Evolutionary conservation across 2,113 vertebrate genomes (phyloP), one percentile per base, ranked within the genome.

Genomic region (Okapia johnstoni): DNA sequence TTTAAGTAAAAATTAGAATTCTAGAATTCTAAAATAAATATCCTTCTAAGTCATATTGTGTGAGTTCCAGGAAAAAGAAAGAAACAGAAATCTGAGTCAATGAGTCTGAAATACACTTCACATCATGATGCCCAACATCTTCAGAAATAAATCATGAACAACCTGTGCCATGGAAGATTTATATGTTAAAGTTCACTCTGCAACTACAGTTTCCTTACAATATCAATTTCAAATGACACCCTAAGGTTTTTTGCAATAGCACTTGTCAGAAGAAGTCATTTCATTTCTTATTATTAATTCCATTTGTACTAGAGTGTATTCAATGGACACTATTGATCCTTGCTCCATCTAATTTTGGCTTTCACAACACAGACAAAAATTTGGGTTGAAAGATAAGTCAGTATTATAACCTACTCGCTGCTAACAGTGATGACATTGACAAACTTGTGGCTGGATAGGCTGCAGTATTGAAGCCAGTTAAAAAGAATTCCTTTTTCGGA

Each of bases 241-340:
- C 93, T 40, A 87, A 96, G 87, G 94, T 97, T 98, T 96, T 97
- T 66, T 96, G 87, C 93, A 94, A 94, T 33, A 87, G 85, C 92
- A 98, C 95, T 94, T 98, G 98, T 98, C 98, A 98, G 60, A 54
- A 97, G 46, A 98, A 98, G 96, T 93, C 4, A 98, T 98, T 98
- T 98, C 88, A 98, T 98, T 99, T 98, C 96, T 97, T 97, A 96
- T 96, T 96, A 98, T 98, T 98, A 77, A 98, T 99, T 98, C 98
- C 97, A 98, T 97, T 98, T 98, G 95, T 96, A 97, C 0, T 85
- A 94, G 88, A 96, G 50, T 94, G 83, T 98, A 98, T 98, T 99
- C 98, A 95, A 93, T 96, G 88, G 97, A 98, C 98, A 98, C 58
- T 98, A 99, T 98, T 98, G 99, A 99, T 98, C 97, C 92, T 93